Base-by-base conservation (phyloP, 1,140 invertebrate genomes). In the Eueides isabella region DNA sequence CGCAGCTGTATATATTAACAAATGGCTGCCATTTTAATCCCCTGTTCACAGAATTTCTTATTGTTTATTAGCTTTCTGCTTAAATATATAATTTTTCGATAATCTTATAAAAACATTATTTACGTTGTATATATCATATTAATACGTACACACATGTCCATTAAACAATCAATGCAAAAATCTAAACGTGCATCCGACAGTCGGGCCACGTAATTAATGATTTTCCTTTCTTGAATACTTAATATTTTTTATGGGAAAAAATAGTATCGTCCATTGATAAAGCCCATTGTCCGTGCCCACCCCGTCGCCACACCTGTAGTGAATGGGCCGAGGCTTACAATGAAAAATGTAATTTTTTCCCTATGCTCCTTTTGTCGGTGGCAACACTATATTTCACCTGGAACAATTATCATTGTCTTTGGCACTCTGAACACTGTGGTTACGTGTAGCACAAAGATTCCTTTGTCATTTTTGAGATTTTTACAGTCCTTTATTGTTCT, bases 321-420 rank as follows among this genome's bases (percentile, higher is more conserved):
- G 84, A 92, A 92, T 92, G 88, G 86, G 76, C 83, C 65, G 67
- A 67, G 70, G 67, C 79, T 82, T 82, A 89, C 88, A 91, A 89
- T 86, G 86, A 92, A 88, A 90, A 91, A 88, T 88, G 76, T 85
- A 83, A 82, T 83, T 88, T 90, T 86, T 84, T 87, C 79, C 80
- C 74, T 80, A 81, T 82, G 79, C 76, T 83, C 71, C 83, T 88
- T 91, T 92, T 92, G 89, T 88, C 89, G 84, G 87, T 89, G 87
- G 91, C 89, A 91, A 87, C 84, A 84, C 90, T 91, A 92, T 92
- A 92, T 89, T 90, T 92, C 89, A 92, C 80, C 80, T 86, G 86
- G 88, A 85, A 92, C 91, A 92, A 92, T 92, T 91, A 91, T 89
- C 91, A 91, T 92, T 92, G 91, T 92, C 86, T 92, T 92, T 92